Percentiles rank a stretch among this genome's conserved stretches.
Conservation (phyloP, 2,113 vertebrate species). For the Tachycineta bicolor region DNA sequence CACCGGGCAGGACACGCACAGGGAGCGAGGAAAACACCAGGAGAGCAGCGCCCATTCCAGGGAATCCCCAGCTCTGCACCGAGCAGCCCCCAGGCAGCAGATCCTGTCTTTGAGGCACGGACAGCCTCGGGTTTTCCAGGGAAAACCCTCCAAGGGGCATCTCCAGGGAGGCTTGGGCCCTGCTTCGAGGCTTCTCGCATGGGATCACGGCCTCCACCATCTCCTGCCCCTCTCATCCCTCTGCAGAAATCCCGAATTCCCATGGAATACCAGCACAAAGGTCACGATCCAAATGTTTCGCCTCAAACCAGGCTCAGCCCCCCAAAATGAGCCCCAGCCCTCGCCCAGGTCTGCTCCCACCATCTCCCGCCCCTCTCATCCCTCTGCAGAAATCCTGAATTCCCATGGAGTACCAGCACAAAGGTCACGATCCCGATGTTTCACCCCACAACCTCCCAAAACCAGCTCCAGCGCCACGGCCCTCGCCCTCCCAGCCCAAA, state of each 20-base stretch:
- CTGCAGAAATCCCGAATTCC: background rate
- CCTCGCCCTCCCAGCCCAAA: background rate
- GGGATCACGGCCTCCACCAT: background rate
- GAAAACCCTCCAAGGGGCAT: background rate
- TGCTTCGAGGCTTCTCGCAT: rapidly evolving
- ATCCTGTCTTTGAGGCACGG: rapidly evolving
- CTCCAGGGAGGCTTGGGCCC: background rate
- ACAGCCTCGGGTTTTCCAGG: rapidly evolving
- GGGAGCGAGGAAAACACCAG: rapidly evolving
- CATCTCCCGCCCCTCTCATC: background rate
- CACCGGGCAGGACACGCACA: background rate
- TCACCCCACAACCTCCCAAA: background rate
- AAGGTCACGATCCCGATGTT: rapidly evolving
- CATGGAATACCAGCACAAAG: background rate
- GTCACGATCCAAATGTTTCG: no score
- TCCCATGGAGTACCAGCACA: no score
- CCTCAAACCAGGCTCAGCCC: no score
- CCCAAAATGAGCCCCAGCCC: no score
- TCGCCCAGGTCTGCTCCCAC: background rate
- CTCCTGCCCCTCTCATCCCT: background rate
- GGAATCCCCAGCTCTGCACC: background rate
- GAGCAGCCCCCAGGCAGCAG: background rate
- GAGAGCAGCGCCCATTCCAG: background rate
- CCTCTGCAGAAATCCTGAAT: background rate
- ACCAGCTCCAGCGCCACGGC: background rate